Percentiles rank a stretch among this genome's conserved stretches.
Evolutionary conservation across 1,140 invertebrate genomes (phyloP).

Genomic region (Lepidurus apus): DNA sequence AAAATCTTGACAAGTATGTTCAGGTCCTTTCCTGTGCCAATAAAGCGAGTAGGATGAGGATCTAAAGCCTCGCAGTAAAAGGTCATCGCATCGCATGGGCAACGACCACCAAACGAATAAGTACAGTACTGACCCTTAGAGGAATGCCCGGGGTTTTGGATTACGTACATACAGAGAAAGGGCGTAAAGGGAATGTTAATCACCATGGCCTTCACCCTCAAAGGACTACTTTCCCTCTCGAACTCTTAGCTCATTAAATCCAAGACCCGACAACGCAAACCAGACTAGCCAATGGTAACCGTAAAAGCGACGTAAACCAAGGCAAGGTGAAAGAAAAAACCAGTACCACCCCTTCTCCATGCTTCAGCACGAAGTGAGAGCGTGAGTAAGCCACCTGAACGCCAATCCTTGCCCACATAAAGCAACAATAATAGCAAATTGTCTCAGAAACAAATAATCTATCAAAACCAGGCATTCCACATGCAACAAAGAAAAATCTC

Average conservation of each 20-base stretch:
- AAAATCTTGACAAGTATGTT: neutral
- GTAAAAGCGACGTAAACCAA: neutral
- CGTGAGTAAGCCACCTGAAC: conserved; percentile 17
- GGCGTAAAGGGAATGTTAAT: conserved; percentile 21
- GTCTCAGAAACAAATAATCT: neutral
- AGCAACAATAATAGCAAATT: neutral
- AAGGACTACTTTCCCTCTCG: neutral
- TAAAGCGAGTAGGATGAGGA: neutral
- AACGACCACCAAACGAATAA: neutral
- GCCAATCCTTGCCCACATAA: neutral
- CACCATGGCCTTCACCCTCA: neutral
- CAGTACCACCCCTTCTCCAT: conserved; percentile 11
- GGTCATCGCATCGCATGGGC: neutral
- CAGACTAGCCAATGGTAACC: neutral
- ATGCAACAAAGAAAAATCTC: neutral
- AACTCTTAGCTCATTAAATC: neutral
- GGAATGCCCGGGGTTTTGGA: neutral
- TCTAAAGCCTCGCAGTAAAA: neutral
- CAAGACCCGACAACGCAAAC: neutral
- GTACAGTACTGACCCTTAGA: neutral
- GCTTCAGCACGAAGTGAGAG: conserved; percentile 16
- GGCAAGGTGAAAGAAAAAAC: neutral
- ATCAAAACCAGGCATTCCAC: neutral
- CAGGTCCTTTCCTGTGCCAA: neutral
- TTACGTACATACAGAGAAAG: neutral